Base-by-base conservation (phyloP, 2,113 vertebrate species). In the Chamaetylas fuelleborni region DNA sequence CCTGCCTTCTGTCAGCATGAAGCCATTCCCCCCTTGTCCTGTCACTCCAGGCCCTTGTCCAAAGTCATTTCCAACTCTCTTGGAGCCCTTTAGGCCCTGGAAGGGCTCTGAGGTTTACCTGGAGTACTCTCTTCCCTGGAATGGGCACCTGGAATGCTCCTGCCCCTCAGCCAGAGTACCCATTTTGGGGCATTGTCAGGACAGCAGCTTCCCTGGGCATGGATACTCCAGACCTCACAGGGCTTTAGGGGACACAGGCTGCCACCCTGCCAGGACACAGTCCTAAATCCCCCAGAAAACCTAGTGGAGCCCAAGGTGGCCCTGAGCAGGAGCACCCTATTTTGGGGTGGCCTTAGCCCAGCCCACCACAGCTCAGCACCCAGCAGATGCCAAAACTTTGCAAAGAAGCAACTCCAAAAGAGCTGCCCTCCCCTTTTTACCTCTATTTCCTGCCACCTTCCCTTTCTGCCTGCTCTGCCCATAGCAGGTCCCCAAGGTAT, bases 141-240 rank as follows among this genome's bases (percentile, higher is more conserved):
- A 61, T 11, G 8, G 22, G 14, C 17, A 9, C 16, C 33, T 45
- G 40, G 40, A 42, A 42, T 42, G 19, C 16, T 57, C 60, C 54
- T 47, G 25, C 28, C 12, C 34, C 28, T 10, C 0, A 0, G 31
- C 12, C 28, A 22, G 53, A 42, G 56, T 11, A 60, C 51, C 34
- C 3, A 7, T 20, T 12, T 1, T 9, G 6, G 54, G 62, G n/a
- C 74, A 73, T 20, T 0, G 0, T 3, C 62, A 14, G 38, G 13
- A 23, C 15, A 65, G 38, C 61, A 60, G 42, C 34, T 56, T 54
- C 31, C 54, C 56, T 2, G 1, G 50, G 4, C 29, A 23, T 0
- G 24, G 50, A 20, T 7, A 43, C n/a, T 79, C 12, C 50, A 38
- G 54, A 69, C 8, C 18, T n/a, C 0, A 0, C 19, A 31, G 61